Conservation (phyloP, 2,113 vertebrate genomes). For the Ameiurus melas region DNA sequence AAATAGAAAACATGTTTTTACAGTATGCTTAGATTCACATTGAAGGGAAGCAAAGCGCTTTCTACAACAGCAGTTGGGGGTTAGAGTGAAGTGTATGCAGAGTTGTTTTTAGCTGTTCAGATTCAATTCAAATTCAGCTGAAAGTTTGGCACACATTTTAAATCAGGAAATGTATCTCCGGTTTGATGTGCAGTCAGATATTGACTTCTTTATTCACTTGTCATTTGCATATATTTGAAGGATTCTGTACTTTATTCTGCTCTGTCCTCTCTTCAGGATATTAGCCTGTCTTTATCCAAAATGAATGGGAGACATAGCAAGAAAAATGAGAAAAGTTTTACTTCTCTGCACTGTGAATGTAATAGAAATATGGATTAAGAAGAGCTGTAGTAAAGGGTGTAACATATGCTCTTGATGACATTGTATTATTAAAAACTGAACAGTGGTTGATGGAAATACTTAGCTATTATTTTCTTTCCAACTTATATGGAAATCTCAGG, state of each 20-base stretch:
- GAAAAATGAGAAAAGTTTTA: not conserved
- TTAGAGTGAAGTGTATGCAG: not conserved
- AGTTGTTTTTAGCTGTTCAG: not conserved
- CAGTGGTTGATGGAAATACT: not conserved
- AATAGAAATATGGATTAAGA: not conserved
- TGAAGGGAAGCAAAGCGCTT: not conserved
- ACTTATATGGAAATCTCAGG: not conserved
- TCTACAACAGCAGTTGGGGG: not conserved
- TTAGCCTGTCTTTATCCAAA: not conserved
- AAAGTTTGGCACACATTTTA: not conserved
- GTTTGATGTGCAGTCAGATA: not conserved
- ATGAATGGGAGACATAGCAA: not conserved
- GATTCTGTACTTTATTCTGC: not conserved
- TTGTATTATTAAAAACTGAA: not conserved
- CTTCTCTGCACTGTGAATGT: not conserved
- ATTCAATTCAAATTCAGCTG: not conserved
- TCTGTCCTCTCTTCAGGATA: not conserved
- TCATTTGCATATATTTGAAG: not conserved
- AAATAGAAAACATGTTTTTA: not conserved
- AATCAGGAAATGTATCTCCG: not conserved
- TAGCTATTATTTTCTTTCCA: not conserved
- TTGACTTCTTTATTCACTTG: not conserved
- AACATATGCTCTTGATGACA: not conserved
- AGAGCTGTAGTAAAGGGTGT: not conserved
- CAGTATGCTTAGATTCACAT: not conserved